Evolutionary conservation across 2,113 vertebrate species (phyloP), one percentile per base, ranked within the genome.

Genomic region (Lamprotornis superbus): DNA sequence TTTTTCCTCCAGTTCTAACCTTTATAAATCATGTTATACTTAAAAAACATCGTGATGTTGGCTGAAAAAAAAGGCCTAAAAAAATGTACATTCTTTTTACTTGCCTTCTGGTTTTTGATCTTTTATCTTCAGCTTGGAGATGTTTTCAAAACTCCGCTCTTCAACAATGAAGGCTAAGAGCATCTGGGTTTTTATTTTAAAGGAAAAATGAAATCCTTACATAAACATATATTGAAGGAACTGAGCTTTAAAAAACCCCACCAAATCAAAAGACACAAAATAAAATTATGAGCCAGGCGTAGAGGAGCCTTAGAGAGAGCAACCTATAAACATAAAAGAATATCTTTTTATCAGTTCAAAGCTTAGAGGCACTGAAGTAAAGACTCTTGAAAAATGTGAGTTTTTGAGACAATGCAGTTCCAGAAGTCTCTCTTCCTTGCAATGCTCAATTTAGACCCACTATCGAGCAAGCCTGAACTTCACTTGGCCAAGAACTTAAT

Each of bases 51-150:
- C 47, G 33, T 59, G 63, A 81, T 30, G n/a, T 68, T 89, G n/a
- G 23, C 56, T 94, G 65, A 68, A 87, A 83, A 80, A n/a, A 49
- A 17, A 7, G 31, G 6, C 46, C 89, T 79, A 60, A 94, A 71
- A 83, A 91, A 93, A 64, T 6, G 28, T 50, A 44, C 67, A n/a
- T 91, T 87, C 73, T 75, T 94, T 96, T 96, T 92, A 91, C 85
- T 95, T 91, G 31, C 80, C 46, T 91, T 85, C 53, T 94, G 30
- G 7, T 79, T 95, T 95, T 95, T 93, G 61, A 79, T 95, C 87
- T 95, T 93, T 91, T 85, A 69, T 94, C 83, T 82, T 87, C 57
- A 82, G 39, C 46, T 87, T 87, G 57, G 70, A 78, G 70, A 85
- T 79, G 75, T 94, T 90, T 95, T 94, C 53, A 90, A 95, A 93